Conservation (phyloP, 2,113 vertebrate genomes). For the Illadopsis cleaveri region DNA sequence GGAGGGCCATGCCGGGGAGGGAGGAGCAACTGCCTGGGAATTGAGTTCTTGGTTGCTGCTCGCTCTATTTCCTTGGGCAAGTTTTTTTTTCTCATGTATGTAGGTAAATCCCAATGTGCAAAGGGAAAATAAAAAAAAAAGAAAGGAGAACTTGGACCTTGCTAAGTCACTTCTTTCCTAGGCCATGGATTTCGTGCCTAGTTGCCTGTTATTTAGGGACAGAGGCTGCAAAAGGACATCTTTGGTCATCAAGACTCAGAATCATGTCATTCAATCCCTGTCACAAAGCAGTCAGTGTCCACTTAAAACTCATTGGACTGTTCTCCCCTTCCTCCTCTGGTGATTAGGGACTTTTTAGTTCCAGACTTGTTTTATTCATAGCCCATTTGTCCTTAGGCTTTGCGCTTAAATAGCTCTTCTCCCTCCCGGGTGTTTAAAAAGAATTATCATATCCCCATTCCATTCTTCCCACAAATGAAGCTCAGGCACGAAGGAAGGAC, state of each 20-base stretch:
- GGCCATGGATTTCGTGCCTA: background rate
- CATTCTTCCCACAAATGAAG: background rate
- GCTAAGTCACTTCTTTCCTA: background rate
- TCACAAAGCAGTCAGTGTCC: background rate
- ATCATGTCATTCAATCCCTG: background rate
- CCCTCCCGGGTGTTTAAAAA: conserved; percentile 15
- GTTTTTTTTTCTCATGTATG: background rate
- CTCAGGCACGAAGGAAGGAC: background rate
- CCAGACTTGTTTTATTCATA: conserved; percentile 47
- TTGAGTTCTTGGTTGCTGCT: background rate
- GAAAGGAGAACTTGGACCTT: background rate
- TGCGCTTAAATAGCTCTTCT: conserved; percentile 27
- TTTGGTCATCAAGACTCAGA: background rate
- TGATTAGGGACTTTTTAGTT: background rate
- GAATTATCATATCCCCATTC: background rate
- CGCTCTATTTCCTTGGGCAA: background rate
- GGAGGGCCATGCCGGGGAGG: fast-evolving
- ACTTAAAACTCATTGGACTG: background rate
- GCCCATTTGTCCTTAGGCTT: conserved; percentile 31
- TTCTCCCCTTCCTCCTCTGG: background rate
- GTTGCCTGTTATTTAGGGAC: background rate
- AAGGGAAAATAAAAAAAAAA: background rate
- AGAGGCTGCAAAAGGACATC: background rate
- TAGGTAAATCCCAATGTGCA: conserved; percentile 53
- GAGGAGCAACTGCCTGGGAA: fast-evolving